These are phyloP conservation scores for Chionis minor DNA, from an alignment of 2,113 vertebrate species.

Conservation along the genomic window DNA sequence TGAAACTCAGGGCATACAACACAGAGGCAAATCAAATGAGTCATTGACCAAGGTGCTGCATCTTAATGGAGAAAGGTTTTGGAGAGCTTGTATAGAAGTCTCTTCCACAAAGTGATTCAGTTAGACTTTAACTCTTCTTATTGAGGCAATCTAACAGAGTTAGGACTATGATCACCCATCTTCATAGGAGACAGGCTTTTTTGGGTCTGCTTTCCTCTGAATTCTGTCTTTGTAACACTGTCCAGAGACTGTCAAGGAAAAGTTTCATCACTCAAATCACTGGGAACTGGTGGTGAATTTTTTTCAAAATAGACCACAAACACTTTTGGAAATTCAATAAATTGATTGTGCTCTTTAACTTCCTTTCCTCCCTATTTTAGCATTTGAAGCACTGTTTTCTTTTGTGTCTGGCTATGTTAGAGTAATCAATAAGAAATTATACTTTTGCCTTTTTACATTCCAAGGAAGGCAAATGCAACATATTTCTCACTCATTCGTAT, in stretches of 20 bases:
- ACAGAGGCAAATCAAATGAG: not conserved
- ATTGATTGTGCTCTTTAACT: constrained; percentile 54
- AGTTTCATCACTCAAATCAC: constrained; percentile 13
- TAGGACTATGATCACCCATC: not conserved
- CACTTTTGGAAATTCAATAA: constrained; percentile 2
- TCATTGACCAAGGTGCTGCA: not conserved
- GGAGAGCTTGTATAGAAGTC: not conserved
- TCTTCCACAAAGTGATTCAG: not conserved
- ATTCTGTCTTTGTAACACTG: not conserved
- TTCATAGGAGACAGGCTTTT: not conserved
- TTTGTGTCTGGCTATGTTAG: constrained; percentile 36
- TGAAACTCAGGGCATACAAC: not conserved
- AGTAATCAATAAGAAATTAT: constrained; percentile 75
- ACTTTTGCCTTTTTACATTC: constrained; percentile 52
- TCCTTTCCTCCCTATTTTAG: constrained; percentile 54
- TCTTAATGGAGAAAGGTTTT: not conserved
- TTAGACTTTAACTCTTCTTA: not conserved
- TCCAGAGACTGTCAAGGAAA: not conserved
- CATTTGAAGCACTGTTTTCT: constrained; percentile 58
- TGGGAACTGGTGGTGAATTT: not conserved
- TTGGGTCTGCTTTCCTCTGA: not conserved
- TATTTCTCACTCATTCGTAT: constrained; percentile 63
- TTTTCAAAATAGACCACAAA: not conserved
- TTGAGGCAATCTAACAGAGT: not conserved
- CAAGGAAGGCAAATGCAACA: constrained; percentile 52